Conservation (phyloP, 2,797 vertebrate species). For the Sphenopsis melanotis region DNA sequence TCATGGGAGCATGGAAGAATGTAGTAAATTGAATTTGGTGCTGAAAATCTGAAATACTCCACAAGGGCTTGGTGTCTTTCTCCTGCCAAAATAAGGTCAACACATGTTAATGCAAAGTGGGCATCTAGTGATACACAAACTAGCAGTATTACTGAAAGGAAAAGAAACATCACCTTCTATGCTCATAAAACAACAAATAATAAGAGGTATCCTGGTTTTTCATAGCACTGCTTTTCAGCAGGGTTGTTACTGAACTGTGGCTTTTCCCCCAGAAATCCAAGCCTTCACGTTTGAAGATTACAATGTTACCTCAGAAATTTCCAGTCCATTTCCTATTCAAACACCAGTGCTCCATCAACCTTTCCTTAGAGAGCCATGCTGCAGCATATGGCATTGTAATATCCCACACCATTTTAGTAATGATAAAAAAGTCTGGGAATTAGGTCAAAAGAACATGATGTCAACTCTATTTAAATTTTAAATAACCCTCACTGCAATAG, state of each 20-base stretch:
- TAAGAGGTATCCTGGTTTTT: neutral
- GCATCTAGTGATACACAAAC: neutral
- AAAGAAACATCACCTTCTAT: neutral
- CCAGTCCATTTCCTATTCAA: conserved; percentile 27
- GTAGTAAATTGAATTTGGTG: neutral
- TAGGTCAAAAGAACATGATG: conserved; percentile 24
- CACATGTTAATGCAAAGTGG: neutral
- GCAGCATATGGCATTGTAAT: neutral
- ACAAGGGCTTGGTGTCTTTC: neutral
- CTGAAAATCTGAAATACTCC: neutral
- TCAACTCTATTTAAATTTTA: conserved; percentile 27
- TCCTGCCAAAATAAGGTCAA: neutral
- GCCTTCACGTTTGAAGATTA: neutral
- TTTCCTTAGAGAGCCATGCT: neutral
- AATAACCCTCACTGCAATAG: neutral
- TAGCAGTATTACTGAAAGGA: neutral
- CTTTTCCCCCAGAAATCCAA: neutral
- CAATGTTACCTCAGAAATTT: neutral
- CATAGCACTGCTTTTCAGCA: neutral
- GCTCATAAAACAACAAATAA: neutral
- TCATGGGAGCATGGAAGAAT: conserved; percentile 1
- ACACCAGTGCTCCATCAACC: conserved; percentile 4
- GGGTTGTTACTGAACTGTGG: neutral
- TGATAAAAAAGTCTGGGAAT: conserved; percentile 4
- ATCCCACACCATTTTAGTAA: neutral